Conservation (phyloP, 2,113 vertebrate species). For the Dolichallabes microphthalmus region DNA sequence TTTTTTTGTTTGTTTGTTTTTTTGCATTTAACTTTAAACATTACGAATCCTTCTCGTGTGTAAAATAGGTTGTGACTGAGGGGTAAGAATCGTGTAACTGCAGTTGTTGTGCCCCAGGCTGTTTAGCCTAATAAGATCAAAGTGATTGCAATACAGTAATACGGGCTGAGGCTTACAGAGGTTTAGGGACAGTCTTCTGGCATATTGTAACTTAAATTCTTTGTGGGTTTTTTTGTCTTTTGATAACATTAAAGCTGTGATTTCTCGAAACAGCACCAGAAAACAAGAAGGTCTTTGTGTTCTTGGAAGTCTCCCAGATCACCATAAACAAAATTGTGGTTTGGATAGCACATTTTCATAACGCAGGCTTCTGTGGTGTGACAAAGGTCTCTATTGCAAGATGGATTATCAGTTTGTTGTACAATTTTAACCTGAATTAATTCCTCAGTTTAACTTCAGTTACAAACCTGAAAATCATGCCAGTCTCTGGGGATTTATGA, state of each 20-base stretch:
- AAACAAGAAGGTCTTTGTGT: neutral
- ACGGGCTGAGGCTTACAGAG: neutral
- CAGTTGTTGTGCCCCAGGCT: neutral
- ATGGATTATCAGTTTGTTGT: neutral
- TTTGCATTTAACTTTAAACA: neutral
- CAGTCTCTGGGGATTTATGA: too few species aligned
- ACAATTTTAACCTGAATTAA: neutral
- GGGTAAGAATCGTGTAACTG: neutral
- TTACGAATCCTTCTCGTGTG: neutral
- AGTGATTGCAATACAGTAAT: neutral
- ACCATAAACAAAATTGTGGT: slow-evolving; percentile 5
- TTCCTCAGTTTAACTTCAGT: neutral
- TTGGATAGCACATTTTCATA: neutral
- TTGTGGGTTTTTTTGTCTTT: neutral
- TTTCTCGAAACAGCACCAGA: neutral
- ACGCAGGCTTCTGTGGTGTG: neutral
- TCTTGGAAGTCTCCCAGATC: neutral
- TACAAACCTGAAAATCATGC: neutral
- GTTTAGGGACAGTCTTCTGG: neutral
- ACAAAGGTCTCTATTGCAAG: neutral
- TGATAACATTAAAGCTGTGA: neutral
- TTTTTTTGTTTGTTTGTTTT: neutral
- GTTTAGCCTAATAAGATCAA: neutral
- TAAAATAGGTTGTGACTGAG: neutral
- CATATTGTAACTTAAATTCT: neutral